A percentile compares a stretch with the other conserved stretches of the same genome.
Conservation (phyloP, 2,797 vertebrate species). For the Falco cherrug region DNA sequence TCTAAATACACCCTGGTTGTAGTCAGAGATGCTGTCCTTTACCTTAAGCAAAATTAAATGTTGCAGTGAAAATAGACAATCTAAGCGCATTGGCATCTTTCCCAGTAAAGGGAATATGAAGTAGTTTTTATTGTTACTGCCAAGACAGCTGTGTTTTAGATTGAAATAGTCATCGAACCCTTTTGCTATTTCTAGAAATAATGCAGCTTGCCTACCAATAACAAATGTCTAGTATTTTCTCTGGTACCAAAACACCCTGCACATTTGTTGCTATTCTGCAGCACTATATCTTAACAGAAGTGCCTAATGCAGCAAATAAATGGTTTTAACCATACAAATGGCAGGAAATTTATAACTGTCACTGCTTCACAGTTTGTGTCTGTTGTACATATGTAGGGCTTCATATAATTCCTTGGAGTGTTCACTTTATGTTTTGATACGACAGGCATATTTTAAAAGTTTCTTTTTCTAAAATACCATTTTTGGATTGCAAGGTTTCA, state of each 20-base stretch:
- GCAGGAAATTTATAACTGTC: not conserved
- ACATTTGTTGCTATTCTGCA: slow-evolving; percentile 18
- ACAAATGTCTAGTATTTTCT: slow-evolving; percentile 32
- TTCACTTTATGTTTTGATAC: not conserved
- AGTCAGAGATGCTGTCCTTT: slow-evolving; percentile 45
- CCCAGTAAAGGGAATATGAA: slow-evolving; percentile 50
- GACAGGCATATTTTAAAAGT: not conserved
- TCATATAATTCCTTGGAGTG: not conserved
- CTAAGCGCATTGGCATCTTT: slow-evolving; percentile 37
- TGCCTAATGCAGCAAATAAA: slow-evolving; percentile 2
- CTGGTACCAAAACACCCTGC: not conserved
- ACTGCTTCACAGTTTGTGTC: not conserved
- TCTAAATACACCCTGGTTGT: slow-evolving; percentile 49
- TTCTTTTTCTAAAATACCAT: not conserved
- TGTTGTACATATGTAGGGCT: not conserved
- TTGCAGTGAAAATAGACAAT: slow-evolving; percentile 43
- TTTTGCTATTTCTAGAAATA: slow-evolving; percentile 58
- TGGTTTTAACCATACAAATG: not conserved
- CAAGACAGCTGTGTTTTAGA: slow-evolving; percentile 36
- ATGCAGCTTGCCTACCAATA: slow-evolving; percentile 46
- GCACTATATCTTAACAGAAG: not conserved
- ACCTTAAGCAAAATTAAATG: slow-evolving; percentile 68
- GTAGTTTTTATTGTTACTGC: slow-evolving; percentile 42
- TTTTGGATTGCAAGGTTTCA: not conserved
- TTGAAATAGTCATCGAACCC: slow-evolving; percentile 33